Percentiles rank a stretch among this genome's conserved stretches.
Conservation (phyloP, 2,797 vertebrate genomes). For the Geotrypetes seraphini region DNA sequence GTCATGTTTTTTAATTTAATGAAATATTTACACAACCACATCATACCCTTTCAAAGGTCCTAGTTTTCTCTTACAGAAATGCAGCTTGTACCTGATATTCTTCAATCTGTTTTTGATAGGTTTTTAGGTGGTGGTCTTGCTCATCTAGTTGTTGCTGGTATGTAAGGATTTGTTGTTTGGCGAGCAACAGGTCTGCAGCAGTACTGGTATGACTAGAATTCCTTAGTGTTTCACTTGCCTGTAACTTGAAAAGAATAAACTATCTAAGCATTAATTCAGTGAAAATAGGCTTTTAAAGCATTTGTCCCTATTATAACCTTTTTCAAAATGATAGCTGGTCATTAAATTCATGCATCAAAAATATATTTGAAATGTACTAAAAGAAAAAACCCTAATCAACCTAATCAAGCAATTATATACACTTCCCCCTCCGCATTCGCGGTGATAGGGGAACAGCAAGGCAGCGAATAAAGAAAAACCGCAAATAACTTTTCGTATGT, state of each 20-base stretch:
- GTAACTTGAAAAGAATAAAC: no score
- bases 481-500: no score
- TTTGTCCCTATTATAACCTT: no score
- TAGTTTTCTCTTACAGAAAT: conserved; percentile 60
- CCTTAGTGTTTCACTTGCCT: conserved; percentile 84
- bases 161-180: conserved; percentile 74
- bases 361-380: no score
- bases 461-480: no score
- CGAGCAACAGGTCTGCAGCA: conserved; percentile 82
- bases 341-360: neutral
- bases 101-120: conserved; percentile 55
- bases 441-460: no score
- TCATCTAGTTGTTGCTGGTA: conserved; percentile 82
- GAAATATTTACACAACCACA: neutral
- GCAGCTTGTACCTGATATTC: conserved; percentile 56
- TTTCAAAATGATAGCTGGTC: neutral
- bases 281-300: no score
- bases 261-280: no score
- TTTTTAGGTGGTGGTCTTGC: conserved; percentile 52
- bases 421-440: no score
- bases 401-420: no score
- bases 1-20: no score
- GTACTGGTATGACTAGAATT: conserved; percentile 85
- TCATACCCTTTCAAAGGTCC: conserved; percentile 62
- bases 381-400: no score